Base-by-base conservation (phyloP, 1,140 invertebrate species). In the Mactra quadrangularis region DNA sequence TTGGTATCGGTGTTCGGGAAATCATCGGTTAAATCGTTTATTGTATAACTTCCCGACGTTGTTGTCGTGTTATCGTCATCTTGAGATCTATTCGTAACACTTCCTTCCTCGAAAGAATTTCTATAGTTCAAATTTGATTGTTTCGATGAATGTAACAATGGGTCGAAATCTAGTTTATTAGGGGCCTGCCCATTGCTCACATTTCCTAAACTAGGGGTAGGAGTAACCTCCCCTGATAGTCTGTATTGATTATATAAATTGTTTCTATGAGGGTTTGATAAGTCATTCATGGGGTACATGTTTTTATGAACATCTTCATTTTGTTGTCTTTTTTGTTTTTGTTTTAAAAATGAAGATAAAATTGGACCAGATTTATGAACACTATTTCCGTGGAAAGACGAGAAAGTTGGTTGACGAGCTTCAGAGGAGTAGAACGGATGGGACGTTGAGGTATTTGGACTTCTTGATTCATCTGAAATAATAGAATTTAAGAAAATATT, bases 41-140 rank as follows among this genome's bases (percentile, higher is more conserved):
- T 84, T 9, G 86, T 89, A 57, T 90, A 91, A 79, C 90, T 91
- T 22, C 90, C 90, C 0, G 90, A 91, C 11, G 88, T 89, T n/a
- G 88, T 90, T 13, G 89, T 91, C 25, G 82, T 84, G 29, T 85
- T 85, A 59, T 90, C 90, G 60, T 91, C 90, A 38, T 91, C 89
- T 45, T 86, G 74, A 74, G 57, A 77, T 53, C 84, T 68, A 15
- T 57, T 41, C 0, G 85, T 85, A n/a, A 83, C 78, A 68, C 77
- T 82, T 76, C 79, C 84, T 38, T 83, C 85, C 17, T 83, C 55
- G 41, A 62, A 82, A 17, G 66, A 60, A 55, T 82, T 60, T n/a
- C 41, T 57, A 29, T 64, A 41, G 64, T 66, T 74, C 50, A 82
- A 59, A 27, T 74, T 75, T 22, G 79, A 75, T 31, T 71, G 70